Percentiles rank a stretch among this genome's conserved stretches.
These are phyloP conservation scores for Liparis tanakae DNA, from an alignment of 2,797 vertebrate genomes.

Conservation along the genomic window DNA sequence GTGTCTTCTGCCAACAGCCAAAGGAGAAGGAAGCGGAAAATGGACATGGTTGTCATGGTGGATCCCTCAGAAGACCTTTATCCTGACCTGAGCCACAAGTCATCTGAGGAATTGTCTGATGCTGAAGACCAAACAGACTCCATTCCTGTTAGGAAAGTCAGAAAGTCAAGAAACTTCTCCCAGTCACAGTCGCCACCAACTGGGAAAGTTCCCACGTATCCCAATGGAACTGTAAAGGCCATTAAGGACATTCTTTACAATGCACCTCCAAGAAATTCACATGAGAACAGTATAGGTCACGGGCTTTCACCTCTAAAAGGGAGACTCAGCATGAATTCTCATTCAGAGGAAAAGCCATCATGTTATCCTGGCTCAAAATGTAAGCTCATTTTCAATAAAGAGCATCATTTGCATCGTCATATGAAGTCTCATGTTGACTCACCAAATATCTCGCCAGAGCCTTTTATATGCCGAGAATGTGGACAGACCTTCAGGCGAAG, in stretches of 20 bases:
- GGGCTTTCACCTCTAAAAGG: constrained; percentile 89
- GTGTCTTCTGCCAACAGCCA: constrained; percentile 69
- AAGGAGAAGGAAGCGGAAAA: constrained; percentile 94
- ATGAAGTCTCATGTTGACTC: constrained; percentile 92
- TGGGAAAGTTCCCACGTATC: constrained; percentile 83
- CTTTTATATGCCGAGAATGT: constrained; percentile 95
- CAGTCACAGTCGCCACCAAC: constrained; percentile 84
- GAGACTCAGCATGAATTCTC: constrained; percentile 83
- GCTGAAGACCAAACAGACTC: constrained; percentile 76
- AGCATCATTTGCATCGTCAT: constrained; percentile 90
- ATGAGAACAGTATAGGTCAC: constrained; percentile 86
- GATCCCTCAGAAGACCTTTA: constrained; percentile 92
- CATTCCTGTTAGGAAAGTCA: constrained; percentile 81
- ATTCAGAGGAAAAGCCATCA: constrained; percentile 85
- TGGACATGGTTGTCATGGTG: constrained; percentile 95
- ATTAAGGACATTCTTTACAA: constrained; percentile 92
- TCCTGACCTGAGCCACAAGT: constrained; percentile 73
- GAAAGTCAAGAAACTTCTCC: constrained; percentile 85
- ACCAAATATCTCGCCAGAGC: constrained; percentile 89
- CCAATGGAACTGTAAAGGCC: constrained; percentile 88
- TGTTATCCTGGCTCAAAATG: constrained; percentile 94
- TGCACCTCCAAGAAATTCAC: constrained; percentile 84
- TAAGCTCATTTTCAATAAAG: constrained; percentile 94
- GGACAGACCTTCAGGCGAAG: constrained; percentile 93
- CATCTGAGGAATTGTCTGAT: constrained; percentile 81